A percentile compares a stretch with the other conserved stretches of the same genome.
Conservation (phyloP, 30 jellyfish, hydroid and myxozoan genomes). For the Aurelia sp. region DNA sequence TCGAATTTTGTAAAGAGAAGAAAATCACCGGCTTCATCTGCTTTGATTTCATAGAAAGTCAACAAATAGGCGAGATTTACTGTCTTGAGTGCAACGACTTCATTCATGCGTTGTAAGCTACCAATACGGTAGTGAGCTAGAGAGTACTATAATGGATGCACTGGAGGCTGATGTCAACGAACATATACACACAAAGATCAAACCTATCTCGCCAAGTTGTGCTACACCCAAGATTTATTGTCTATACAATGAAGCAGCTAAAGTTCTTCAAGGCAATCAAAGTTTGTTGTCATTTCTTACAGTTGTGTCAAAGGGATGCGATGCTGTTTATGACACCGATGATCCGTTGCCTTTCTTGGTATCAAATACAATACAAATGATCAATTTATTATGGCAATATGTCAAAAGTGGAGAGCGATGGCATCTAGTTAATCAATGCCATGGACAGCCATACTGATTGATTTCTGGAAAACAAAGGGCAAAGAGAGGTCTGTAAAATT, state of each 20-base stretch:
- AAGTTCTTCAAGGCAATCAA: neutral
- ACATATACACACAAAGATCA: neutral
- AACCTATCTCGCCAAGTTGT: neutral
- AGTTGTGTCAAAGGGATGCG: constrained; percentile 13
- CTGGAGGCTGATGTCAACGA: neutral
- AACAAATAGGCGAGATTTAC: neutral
- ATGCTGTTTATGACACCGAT: constrained; percentile 15
- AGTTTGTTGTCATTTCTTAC: neutral
- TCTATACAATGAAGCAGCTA: constrained; percentile 9
- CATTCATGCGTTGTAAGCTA: constrained; percentile 12
- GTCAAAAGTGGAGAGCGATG: neutral
- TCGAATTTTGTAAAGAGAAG: constrained; percentile 6
- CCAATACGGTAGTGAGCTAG: constrained; percentile 7
- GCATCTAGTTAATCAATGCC: neutral
- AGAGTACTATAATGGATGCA: neutral
- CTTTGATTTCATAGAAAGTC: constrained; percentile 22
- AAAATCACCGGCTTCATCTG: constrained; percentile 2
- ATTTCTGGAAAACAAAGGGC: too few species aligned
- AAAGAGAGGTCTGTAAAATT: too few species aligned
- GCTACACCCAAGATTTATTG: constrained; percentile 5
- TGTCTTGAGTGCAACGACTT: constrained; percentile 35
- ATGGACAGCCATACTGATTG: neutral
- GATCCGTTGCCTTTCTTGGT: constrained; percentile 31
- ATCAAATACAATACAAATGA: constrained; percentile 7
- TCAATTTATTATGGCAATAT: neutral